Base-by-base conservation (phyloP, 2,113 vertebrate genomes). In the Climacteris rufus region DNA sequence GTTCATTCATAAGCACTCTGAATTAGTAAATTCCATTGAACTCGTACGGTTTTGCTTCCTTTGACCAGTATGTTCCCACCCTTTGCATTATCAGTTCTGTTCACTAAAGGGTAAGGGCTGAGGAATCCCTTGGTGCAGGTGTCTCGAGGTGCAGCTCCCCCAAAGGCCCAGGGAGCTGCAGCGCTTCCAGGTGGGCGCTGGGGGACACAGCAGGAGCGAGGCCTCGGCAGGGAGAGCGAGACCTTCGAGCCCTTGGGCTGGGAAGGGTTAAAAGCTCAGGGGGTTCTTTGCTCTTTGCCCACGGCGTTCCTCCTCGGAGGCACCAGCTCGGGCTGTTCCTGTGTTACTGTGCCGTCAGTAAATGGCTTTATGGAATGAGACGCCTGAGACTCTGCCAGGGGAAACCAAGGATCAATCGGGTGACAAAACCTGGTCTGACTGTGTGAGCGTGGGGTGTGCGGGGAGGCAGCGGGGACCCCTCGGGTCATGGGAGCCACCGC, bases 101-200 rank as follows among this genome's bases (percentile, higher is more conserved):
- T 56, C 10, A 18, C 70, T 47, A n/a, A 40, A 42, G 23, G n/a
- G 42, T 11, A 8, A 15, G 23, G 13, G 50, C 2, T 13, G 35
- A 15, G 42, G 15, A 1, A 24, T 28, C 2, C 7, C 2, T 2
- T 2, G 11, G 49, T 39, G n/a, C 59, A 2, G 49, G 28, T 18
- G 1, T 24, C 8, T 39, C 1, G 2, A 22, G 27, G 15, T 65
- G 76, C 60, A 31, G 59, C 59, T 9, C 10, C 52, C 5, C 25
- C 31, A 65, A 44, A 15, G 61, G 6, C 63, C 9, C 3, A 10
- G 59, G 14, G 63, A 33, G 12, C 40, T 44, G 63, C 44, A 30
- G 21, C 7, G 10, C 13, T 5, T 39, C 19, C 19, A 4, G 39
- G 28, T 35, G 28, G 61, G n/a, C 35, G 8, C 40, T 64, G 39